Base-by-base conservation (phyloP, 2,797 vertebrate species). In the Rhincodon typus region DNA sequence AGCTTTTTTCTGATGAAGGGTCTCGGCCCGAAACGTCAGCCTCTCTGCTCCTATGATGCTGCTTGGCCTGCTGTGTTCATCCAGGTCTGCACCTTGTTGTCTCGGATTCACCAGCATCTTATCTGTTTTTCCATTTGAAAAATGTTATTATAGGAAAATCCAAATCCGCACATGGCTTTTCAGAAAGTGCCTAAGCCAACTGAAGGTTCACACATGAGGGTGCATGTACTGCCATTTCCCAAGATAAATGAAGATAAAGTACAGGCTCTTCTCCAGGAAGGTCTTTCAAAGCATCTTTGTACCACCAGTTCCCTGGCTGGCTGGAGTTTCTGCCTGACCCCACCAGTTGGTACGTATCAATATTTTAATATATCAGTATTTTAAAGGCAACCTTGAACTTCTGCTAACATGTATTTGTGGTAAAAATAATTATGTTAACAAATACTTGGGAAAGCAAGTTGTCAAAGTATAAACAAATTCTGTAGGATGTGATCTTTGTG, bases 131-230 rank as follows among this genome's bases (percentile, higher is more conserved):
- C 46, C 70, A 74, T 95, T 95, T 95, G 50, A 95, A 77, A 77
- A 10, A 91, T n/a, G 25, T 94, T 93, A 25, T 13, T n/a, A 1
- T 96, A 99, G 99, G 99, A 99, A 97, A 99, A 99, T 96, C 99
- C 99, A 96, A 99, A 99, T 96, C 99, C 99, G 94, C 99, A 99
- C 97, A 99, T 99, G 98, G 98, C 99, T 8, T 99, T 99, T 97
- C 99, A 99, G 98, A 99, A 99, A 97, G 98, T 99, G 96, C 99
- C 99, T 4, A 98, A 98, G 79, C 99, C 99, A 0, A 99, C 99
- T 0, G 99, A 99, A 97, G 99, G 99, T 93, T 99, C 99, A 62
- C 99, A 99, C 97, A 96, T 99, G 96, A 98, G 99, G 0, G 98
- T 99, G 95, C 99, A 99, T 96, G 97, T 99, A 96, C 98, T 99